Evolutionary conservation across 2,797 vertebrate genomes (phyloP), one percentile per base, ranked within the genome.

Genomic region (Labroides dimidiatus): DNA sequence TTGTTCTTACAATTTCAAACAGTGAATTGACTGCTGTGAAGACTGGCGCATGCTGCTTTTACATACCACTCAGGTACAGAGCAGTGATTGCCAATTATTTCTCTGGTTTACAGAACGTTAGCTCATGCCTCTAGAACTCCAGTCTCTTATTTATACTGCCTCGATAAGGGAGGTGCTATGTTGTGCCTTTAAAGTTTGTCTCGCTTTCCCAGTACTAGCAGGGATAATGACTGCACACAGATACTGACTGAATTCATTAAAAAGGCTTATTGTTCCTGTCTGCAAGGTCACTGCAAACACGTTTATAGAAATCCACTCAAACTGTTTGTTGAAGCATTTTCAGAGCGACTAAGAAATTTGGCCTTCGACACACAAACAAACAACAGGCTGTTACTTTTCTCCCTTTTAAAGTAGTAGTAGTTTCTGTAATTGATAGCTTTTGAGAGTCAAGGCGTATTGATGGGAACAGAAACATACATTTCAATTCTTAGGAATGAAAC

Each of bases 1-100:
- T 87, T 83, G 59, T 81, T 77, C 78, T 86, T 87, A 88, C 64
- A 80, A 42, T 86, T 77, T 80, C 11, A 64, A 66, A 72, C 19
- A 77, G 53, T 75, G 72, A 64, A 63, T 12, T 36, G 19, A 30
- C 72, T 56, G 63, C 53, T 78, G 63, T 44, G 50, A 70, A 65
- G 48, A 66, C 24, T 21, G 27, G 15, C 49, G 56, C 64, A 43
- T 75, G 60, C 56, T 61, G 37, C 27, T 65, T 36, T 33, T 10
- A 20, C 24, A 66, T 23, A 52, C 10, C 17, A 5, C 30, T 44
- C n/a, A 69, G 50, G 30, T 49, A 45, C 44, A 33, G 11, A 61
- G 45, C 47, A 42, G 51, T 15, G 20, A 24, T 52, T 43, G 50
- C 54, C 66, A 69, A 73, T 77, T 69, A 36, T 50, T 19, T 74